These are phyloP conservation scores for Conus canariensis DNA, from an alignment of 2,888 invertebrate genomes.

Conservation along the genomic window DNA sequence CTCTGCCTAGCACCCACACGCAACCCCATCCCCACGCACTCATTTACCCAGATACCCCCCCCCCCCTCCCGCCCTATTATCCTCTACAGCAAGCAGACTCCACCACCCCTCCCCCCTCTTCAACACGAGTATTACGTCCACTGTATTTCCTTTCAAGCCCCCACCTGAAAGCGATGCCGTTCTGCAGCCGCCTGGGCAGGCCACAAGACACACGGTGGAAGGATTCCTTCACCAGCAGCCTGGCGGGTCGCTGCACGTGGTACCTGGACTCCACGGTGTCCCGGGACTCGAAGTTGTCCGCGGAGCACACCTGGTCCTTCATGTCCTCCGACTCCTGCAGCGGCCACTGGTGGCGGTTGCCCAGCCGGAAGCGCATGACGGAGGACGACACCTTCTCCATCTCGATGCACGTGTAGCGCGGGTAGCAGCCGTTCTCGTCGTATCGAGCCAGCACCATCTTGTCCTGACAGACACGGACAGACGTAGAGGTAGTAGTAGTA, in stretches of 20 bases:
- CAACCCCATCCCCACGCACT: no score
- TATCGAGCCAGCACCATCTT: constrained; percentile 60
- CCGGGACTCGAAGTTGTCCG: constrained; percentile 52
- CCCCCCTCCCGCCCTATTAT: no score
- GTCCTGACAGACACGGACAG: constrained; percentile 19
- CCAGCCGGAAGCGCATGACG: constrained; percentile 65
- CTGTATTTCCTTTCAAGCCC: no score
- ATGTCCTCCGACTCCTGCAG: constrained; percentile 54
- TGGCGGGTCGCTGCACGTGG: constrained; percentile 43
- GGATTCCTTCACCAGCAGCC: constrained; percentile 48
- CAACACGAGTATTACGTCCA: no score
- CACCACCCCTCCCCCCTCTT: no score
- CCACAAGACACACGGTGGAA: constrained; percentile 45
- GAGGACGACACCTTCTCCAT: constrained; percentile 63
- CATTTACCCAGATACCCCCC: no score
- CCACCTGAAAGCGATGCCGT: constrained; percentile 53
- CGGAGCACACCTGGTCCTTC: constrained; percentile 60
- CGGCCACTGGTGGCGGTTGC: constrained; percentile 67
- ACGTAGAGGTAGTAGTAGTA: background rate
- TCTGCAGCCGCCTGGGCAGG: constrained; percentile 50
- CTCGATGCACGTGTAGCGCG: constrained; percentile 69
- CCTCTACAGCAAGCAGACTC: no score
- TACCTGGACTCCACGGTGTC: constrained; percentile 7
- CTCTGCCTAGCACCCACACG: no score
- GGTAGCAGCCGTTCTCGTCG: constrained; percentile 72